Evolutionary conservation across 2,888 invertebrate genomes (phyloP), one percentile per base, ranked within the genome.

Genomic region (Chrysomela aeneicollis): DNA sequence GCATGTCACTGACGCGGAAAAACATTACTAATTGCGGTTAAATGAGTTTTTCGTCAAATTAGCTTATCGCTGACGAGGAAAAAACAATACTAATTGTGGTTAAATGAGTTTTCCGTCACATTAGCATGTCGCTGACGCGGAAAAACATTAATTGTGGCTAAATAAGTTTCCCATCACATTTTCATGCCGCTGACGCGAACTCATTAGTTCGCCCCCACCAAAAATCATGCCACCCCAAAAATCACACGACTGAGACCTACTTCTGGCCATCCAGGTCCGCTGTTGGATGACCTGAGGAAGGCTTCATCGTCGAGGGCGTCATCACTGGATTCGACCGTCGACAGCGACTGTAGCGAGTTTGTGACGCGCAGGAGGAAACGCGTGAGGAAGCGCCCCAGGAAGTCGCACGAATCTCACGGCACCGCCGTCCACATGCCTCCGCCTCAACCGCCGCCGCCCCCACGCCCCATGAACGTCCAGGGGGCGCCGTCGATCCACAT

Each of bases 401-500:
- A 66, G 50, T 46, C 50, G 15, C 21, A 9, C 22, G 9, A 22
- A 3, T 12, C n/a, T n/a, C 10, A 54, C 0, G 37, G 58, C 30
- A 4, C 12, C n/a, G 9, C 22, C 9, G n/a, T 32, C 12, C 9
- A 1, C 9, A n/a, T 10, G n/a, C 53, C 22, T 9, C 30, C 10
- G n/a, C 6, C 19, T 9, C 19, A 15, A 4, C 12, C 22, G 4
- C 22, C 15, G 21, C 37, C 49, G 8, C 22, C 15, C 21, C 37
- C 49, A 5, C 61, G 52, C 49, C 61, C 63, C 4, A n/a, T 64
- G 19, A 50, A 26, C 9, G 46, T 47, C 35, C 10, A 55, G n/a
- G 64, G 61, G 10, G 17, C 46, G 35, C 68, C 68, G 0, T 30
- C 53, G 17, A 42, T 60, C 2, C 68, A 69, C 47, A 50, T 66